These are phyloP conservation scores for Apus apus DNA, from an alignment of 2,113 vertebrate genomes.

Conservation along the genomic window DNA sequence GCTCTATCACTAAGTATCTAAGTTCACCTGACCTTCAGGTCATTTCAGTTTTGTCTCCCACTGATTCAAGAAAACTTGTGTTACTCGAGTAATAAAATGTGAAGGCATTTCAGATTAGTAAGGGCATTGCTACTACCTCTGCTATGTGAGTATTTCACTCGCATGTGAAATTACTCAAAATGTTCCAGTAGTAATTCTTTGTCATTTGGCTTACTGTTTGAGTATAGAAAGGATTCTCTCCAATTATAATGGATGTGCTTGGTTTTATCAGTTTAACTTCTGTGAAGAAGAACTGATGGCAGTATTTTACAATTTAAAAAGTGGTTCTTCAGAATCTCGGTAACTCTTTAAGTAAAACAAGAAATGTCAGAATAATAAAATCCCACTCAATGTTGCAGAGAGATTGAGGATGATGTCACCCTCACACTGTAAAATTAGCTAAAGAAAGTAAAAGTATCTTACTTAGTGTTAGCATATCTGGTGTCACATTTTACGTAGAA, in stretches of 20 bases:
- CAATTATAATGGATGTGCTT: background rate
- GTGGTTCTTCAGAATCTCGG: background rate
- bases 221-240: background rate
- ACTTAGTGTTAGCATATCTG: background rate
- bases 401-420: background rate
- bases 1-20: background rate
- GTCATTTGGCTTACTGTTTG: background rate
- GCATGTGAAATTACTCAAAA: background rate
- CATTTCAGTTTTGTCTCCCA: background rate
- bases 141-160: background rate
- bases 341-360: background rate
- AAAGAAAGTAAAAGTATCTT: background rate
- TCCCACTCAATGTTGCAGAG: background rate
- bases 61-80: background rate
- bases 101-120: background rate
- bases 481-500: background rate
- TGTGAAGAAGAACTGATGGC: background rate
- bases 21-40: background rate
- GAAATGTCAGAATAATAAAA: background rate
- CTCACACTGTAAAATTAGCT: background rate
- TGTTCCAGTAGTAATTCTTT: background rate
- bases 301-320: background rate
- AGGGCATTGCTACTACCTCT: background rate
- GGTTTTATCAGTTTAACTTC: background rate
- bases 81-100: background rate